Evolutionary conservation across 2,113 vertebrate species (phyloP).

Genomic region (Eidolon helvum): DNA sequence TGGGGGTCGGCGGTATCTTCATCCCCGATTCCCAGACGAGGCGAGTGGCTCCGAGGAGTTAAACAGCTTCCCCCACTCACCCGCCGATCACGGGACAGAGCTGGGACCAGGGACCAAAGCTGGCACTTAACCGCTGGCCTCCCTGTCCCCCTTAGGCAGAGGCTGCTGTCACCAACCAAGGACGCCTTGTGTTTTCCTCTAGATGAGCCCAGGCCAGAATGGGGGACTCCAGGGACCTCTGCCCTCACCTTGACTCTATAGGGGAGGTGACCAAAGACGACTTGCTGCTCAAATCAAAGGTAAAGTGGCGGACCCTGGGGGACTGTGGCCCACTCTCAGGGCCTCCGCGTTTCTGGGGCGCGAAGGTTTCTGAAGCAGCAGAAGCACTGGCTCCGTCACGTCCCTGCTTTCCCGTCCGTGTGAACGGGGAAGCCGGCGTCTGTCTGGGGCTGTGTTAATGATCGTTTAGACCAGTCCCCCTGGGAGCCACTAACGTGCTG

Average conservation of each 20-base stretch:
- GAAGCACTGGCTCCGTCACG: fast-evolving
- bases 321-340: neutral
- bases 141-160: fast-evolving
- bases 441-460: neutral
- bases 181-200: neutral
- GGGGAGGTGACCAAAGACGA: constrained; percentile 98
- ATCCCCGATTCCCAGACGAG: neutral
- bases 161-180: neutral
- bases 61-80: neutral
- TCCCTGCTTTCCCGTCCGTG: neutral
- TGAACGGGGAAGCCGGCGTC: neutral
- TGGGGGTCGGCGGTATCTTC: too few species aligned
- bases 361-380: fast-evolving
- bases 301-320: constrained; percentile 61
- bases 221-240: constrained; percentile 89
- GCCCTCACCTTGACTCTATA: constrained; percentile 95
- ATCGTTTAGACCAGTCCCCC: too few species aligned
- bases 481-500: neutral
- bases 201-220: constrained; percentile 81
- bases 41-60: neutral
- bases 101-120: neutral
- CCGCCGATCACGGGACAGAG: neutral
- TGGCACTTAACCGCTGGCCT: fast-evolving
- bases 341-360: neutral
- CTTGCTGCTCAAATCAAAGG: constrained; percentile 96